phyloP scores from a whole-genome alignment of 2,113 vertebrate genomes.

The Hipposideros armiger region DNA sequence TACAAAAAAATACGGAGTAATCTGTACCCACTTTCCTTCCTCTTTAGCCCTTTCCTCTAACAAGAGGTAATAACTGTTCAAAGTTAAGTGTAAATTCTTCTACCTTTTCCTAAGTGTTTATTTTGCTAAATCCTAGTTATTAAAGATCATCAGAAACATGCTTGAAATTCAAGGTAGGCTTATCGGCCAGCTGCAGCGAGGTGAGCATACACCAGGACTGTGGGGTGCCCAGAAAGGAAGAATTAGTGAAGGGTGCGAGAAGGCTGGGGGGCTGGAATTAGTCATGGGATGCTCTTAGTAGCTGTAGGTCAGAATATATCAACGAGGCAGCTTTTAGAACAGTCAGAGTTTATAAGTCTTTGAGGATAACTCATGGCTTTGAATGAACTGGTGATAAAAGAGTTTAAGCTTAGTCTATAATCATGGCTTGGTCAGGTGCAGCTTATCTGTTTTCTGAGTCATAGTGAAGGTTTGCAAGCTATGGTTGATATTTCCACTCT shows the following conservation, averaged over 20 bases:
- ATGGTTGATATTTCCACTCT: neutral
- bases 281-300: neutral
- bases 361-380: neutral
- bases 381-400: neutral
- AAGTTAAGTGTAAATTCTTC: neutral
- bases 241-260: neutral
- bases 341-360: neutral
- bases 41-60: neutral
- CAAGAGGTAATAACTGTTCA: neutral
- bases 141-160: neutral
- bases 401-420: neutral
- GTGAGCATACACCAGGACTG: fast-evolving
- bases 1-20: neutral
- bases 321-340: neutral
- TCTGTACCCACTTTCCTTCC: neutral
- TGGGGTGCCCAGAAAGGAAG: neutral
- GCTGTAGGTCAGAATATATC: neutral
- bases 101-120: neutral
- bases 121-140: neutral
- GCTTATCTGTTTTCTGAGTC: neutral
- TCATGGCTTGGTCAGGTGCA: neutral
- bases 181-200: fast-evolving
- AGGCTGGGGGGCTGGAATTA: neutral
- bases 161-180: neutral
- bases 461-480: neutral